phyloP scores from a whole-genome alignment of 2,797 vertebrate genomes.

The Phalanger gymnotis region DNA sequence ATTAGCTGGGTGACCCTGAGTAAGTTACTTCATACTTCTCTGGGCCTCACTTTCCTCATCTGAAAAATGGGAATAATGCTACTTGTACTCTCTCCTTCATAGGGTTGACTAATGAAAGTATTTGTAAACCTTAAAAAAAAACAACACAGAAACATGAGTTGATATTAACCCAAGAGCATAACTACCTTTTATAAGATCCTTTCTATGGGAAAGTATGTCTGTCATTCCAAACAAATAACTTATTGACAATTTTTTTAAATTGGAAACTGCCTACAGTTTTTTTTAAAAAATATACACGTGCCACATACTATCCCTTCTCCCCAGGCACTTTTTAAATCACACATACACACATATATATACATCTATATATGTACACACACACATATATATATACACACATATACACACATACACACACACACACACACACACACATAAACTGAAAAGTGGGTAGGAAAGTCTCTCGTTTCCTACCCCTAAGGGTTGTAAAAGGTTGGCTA shows the following conservation, averaged over 20 bases:
- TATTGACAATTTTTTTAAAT: constrained; percentile 23
- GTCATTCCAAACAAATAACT: neutral
- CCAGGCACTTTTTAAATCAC: neutral
- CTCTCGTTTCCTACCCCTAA: neutral
- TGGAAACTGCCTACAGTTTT: neutral
- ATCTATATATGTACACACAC: too few relatives aligned
- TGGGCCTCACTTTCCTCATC: neutral
- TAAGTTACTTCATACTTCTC: constrained; percentile 3
- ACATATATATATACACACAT: too few relatives aligned
- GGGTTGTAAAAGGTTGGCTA: neutral
- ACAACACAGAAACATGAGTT: neutral
- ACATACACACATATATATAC: neutral
- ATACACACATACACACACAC: neutral
- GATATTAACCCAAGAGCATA: neutral
- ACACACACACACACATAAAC: too few relatives aligned
- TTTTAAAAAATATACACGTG: neutral
- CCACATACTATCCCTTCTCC: neutral
- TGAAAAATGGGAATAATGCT: constrained; percentile 3
- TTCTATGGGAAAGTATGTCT: constrained; percentile 17
- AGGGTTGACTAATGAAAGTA: neutral
- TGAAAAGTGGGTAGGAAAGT: neutral
- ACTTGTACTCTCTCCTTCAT: neutral
- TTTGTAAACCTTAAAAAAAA: neutral
- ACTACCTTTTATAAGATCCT: neutral
- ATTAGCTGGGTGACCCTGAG: neutral